A percentile compares a stretch with the other conserved stretches of the same genome.
Conservation (phyloP, 2,113 vertebrate species). For the Phyllostomus discolor region DNA sequence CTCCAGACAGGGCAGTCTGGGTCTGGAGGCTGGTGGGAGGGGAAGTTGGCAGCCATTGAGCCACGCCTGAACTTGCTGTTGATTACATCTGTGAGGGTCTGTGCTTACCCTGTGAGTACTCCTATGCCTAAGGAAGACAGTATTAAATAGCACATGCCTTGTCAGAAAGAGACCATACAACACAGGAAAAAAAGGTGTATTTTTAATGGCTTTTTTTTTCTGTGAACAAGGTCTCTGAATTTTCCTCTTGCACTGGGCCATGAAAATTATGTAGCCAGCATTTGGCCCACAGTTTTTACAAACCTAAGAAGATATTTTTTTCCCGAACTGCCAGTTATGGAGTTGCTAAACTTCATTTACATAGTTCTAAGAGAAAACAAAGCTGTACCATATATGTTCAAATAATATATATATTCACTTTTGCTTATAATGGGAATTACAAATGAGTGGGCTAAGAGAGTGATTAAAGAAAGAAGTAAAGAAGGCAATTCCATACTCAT, state of each 20-base stretch:
- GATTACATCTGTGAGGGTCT: neutral
- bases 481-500: neutral
- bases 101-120: accelerated
- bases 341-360: neutral
- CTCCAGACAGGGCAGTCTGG: no score
- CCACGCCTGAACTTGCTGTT: neutral
- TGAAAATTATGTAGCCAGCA: neutral
- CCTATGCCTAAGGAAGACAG: neutral
- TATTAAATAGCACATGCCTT: neutral
- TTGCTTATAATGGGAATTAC: neutral
- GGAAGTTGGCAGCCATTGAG: no score
- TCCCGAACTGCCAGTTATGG: accelerated
- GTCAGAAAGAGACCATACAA: neutral
- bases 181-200: neutral
- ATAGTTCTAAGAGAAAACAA: neutral
- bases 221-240: neutral
- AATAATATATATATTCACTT: neutral
- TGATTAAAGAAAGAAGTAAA: neutral
- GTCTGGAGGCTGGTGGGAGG: neutral
- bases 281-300: neutral
- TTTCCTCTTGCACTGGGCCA: neutral
- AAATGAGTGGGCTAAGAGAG: neutral
- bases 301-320: neutral
- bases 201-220: neutral
- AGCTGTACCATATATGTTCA: neutral